Percentiles rank a stretch among this genome's conserved stretches.
These are phyloP conservation scores for Masticophis lateralis DNA, from an alignment of 2,797 vertebrate species.

Conservation along the genomic window DNA sequence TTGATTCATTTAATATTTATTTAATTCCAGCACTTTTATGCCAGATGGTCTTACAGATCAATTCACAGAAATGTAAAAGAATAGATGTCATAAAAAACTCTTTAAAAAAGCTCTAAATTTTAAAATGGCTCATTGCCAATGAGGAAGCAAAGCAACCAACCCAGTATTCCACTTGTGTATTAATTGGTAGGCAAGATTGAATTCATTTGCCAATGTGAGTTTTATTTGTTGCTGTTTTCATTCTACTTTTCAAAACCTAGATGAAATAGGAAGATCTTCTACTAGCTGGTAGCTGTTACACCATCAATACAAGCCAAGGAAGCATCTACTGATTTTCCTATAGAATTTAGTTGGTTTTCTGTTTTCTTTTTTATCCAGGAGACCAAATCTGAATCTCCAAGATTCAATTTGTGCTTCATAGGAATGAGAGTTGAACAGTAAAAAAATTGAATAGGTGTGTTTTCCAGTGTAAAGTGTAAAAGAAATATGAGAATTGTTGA, in stretches of 20 bases:
- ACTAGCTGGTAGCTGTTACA: background rate
- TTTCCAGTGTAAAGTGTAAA: background rate
- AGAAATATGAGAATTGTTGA: background rate
- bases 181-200: background rate
- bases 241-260: background rate
- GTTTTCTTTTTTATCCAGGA: background rate
- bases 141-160: background rate
- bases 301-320: background rate
- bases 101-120: background rate
- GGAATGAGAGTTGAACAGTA: background rate
- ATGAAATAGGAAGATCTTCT: background rate
- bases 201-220: background rate
- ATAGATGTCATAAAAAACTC: background rate
- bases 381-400: background rate
- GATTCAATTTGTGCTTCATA: background rate
- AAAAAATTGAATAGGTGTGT: background rate
- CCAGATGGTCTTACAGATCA: background rate
- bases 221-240: background rate
- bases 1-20: background rate
- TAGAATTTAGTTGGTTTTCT: background rate
- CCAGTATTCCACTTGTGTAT: background rate
- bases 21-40: background rate
- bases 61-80: background rate
- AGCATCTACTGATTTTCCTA: background rate
- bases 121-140: background rate